Base-by-base conservation (phyloP, 2,888 invertebrate species). In the Sinohyriopsis cumingii region DNA sequence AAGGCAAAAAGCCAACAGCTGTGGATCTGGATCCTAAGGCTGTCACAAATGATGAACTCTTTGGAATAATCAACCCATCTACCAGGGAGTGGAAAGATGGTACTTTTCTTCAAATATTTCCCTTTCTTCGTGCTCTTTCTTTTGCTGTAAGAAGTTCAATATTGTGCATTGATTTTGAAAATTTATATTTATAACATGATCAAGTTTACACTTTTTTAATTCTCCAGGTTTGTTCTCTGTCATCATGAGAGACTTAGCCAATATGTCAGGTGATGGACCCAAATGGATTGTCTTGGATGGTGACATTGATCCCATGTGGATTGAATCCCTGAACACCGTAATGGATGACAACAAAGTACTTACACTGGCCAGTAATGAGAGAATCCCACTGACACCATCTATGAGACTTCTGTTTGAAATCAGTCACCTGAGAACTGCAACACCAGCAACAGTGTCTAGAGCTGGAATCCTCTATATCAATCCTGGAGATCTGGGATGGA, bases 271-370 rank as follows among this genome's bases (percentile, higher is more conserved):
- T 0, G 97, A 97, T 85, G 89, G 90, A 5, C 91, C 91, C 0
- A 97, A 97, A 90, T 98, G 98, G 98, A 97, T 98, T 82, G 93
- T 98, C 65, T 92, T 98, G 70, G 98, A 98, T 90, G 98, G 98
- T 55, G 98, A 98, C 87, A 98, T 98, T 83, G 98, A 98, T 92
- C 98, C 98, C 0, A 98, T 98, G 97, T 97, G 96, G 96, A 98
- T 98, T 83, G 98, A 98, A 90, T 98, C 97, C 20, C 91, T 98
- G 69, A 98, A 98, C 90, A 98, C 98, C 2, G 97, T 98, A 19
- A 98, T 98, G 98, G 98, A 98, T 90, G 98, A 98, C 89, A 98
- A 98, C 90, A 98, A 98, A 92, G 95, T 97, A 55, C 91, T 98
- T 80, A 98, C 98, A 0, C 91, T 98, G 82, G 98, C 98, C 55